Percentiles rank a stretch among this genome's conserved stretches.
Evolutionary conservation across 2,888 invertebrate species (phyloP).

Genomic region (Catocala fraxini): DNA sequence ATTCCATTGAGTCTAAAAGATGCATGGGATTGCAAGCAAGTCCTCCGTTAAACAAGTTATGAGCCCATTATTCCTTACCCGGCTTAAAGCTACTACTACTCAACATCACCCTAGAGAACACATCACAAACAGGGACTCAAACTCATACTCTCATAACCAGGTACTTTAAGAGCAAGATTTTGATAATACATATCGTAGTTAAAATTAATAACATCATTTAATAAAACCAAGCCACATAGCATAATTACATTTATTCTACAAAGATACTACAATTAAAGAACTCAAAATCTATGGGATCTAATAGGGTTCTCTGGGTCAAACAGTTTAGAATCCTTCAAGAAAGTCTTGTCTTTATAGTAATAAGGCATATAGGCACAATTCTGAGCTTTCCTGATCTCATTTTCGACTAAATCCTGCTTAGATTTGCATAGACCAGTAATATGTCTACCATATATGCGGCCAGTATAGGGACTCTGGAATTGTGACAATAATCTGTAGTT

Average conservation of each 20-base stretch:
- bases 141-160: no score
- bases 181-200: no score
- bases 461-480: conserved; percentile 98
- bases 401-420: conserved; percentile 92
- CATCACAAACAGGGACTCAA: no score
- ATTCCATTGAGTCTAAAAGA: no score
- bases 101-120: no score
- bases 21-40: no score
- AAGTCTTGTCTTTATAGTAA: conserved; percentile 93
- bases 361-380: conserved; percentile 94
- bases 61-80: no score
- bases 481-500: conserved; percentile 97
- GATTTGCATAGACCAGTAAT: conserved; percentile 96
- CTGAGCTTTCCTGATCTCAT: conserved; percentile 92
- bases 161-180: no score
- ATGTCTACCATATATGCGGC: conserved; percentile 96
- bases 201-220: conserved; percentile 26
- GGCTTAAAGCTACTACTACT: no score
- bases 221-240: conserved; percentile 19
- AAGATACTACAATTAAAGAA: conserved; percentile 16
- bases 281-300: conserved; percentile 91
- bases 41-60: no score
- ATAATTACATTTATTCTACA: conserved; percentile 17
- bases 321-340: conserved; percentile 95
- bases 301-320: conserved; percentile 96